Evolutionary conservation across 2,797 vertebrate genomes (phyloP).

Genomic region (Sebastes glaucus): DNA sequence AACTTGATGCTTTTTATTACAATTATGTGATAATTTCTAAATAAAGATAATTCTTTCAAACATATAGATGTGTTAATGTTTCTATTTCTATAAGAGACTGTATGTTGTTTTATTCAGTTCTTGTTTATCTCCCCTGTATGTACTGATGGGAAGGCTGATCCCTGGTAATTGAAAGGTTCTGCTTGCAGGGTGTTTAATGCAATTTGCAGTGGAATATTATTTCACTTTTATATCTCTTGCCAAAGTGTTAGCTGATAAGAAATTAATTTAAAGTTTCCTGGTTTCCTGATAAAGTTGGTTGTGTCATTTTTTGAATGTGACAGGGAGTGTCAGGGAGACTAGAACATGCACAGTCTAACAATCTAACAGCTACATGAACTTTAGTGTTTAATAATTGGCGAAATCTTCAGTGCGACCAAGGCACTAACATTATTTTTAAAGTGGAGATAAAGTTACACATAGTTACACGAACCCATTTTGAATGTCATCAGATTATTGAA

Average conservation of each 20-base stretch:
- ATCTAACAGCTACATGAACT: background rate
- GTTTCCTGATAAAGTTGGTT: background rate
- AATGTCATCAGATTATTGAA: background rate
- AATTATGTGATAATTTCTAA: background rate
- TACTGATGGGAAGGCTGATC: background rate
- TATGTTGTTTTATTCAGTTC: background rate
- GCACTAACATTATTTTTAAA: background rate
- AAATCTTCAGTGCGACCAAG: background rate
- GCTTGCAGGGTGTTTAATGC: background rate
- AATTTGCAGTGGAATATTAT: background rate
- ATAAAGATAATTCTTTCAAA: background rate
- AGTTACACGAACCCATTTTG: background rate
- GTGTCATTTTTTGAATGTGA: background rate
- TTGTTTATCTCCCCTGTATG: background rate
- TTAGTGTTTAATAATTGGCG: background rate
- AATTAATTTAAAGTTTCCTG: constrained; percentile 6
- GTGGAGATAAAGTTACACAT: background rate
- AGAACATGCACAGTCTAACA: background rate
- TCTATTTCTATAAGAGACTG: too few relatives aligned
- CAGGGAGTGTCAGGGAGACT: background rate
- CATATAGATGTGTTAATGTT: background rate
- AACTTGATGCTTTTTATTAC: background rate
- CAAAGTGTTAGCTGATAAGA: background rate
- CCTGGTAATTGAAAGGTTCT: background rate
- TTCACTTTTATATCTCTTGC: background rate